Percentiles rank a stretch among this genome's conserved stretches.
phyloP scores from a whole-genome alignment of 2,113 vertebrate genomes.

The Glaucidium brasilianum region DNA sequence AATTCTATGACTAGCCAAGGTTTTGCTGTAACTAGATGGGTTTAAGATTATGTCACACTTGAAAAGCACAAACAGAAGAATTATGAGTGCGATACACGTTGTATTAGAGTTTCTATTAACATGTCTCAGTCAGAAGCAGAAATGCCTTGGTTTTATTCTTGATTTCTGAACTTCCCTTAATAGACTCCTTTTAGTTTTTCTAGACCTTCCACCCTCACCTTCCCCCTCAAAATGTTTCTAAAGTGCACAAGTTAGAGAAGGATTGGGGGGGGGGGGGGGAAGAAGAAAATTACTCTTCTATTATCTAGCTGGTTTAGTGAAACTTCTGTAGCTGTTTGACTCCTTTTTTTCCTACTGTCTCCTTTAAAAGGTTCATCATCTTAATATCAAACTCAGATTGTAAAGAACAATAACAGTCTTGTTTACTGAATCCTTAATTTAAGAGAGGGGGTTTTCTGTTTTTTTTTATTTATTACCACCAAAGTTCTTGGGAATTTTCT shows the following conservation, averaged over 20 bases:
- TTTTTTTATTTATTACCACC: neutral
- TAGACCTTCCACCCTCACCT: neutral
- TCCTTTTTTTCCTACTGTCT: neutral
- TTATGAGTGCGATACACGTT: neutral
- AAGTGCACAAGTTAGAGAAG: neutral
- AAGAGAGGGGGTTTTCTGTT: rapidly evolving
- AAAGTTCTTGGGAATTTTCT: neutral
- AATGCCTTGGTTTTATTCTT: neutral
- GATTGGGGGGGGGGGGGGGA: too few relatives aligned
- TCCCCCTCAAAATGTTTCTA: neutral
- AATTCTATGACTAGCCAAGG: neutral
- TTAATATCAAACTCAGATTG: neutral
- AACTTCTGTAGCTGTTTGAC: neutral
- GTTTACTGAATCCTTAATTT: neutral
- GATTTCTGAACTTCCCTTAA: neutral
- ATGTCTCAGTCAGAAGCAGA: neutral
- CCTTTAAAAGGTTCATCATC: neutral
- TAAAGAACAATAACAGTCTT: neutral
- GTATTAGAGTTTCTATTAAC: neutral
- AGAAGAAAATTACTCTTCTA: neutral
- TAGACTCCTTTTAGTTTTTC: neutral
- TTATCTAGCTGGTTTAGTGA: neutral
- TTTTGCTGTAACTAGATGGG: neutral
- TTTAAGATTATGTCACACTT: neutral
- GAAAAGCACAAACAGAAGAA: neutral